Evolutionary conservation across 2,888 invertebrate genomes (phyloP), one percentile per base, ranked within the genome.

Genomic region (Mimumesa dahlbomi): DNA sequence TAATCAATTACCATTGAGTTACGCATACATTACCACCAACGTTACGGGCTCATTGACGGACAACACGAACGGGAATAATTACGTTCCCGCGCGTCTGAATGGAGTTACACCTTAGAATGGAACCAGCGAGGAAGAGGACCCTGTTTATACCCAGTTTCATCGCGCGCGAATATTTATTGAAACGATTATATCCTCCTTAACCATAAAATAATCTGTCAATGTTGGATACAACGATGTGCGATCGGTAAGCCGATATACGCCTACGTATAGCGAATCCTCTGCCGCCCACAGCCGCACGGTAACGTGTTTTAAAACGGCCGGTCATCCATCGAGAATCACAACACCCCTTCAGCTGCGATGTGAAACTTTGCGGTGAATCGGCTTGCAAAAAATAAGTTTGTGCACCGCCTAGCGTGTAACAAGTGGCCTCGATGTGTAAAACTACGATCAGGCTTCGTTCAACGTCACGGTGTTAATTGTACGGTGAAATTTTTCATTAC

Each of bases 121-220:
- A 29, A 54, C 18, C 13, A 21, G n/a, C 6, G 29, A 14, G 57
- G 45, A 66, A 45, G 38, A 31, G 21, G 43, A 22, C 11, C 22
- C 29, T 54, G 57, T 65, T 71, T 70, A 61, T 72, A 29, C 49
- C n/a, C 22, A 42, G 57, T 49, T 53, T 38, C 58, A 57, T 54
- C 38, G n/a, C n/a, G n/a, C 40, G 13, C 48, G 53, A 64, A 77
- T 73, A 64, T 73, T 68, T 69, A 68, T 75, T 54, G 68, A 40
- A 34, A 58, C 57, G 68, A 68, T 65, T 62, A 58, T 34, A 45
- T 52, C 52, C 61, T 68, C 52, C 61, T 69, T 31, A n/a, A 42
- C 48, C 46, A 45, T 70, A 52, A 62, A 73, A 73, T 65, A 38
- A 77, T 68, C 46, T 45, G 64, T 73, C 73, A 45, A 46, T 56